Base-by-base conservation (phyloP, 2,113 vertebrate species). In the Indicator maculatus region DNA sequence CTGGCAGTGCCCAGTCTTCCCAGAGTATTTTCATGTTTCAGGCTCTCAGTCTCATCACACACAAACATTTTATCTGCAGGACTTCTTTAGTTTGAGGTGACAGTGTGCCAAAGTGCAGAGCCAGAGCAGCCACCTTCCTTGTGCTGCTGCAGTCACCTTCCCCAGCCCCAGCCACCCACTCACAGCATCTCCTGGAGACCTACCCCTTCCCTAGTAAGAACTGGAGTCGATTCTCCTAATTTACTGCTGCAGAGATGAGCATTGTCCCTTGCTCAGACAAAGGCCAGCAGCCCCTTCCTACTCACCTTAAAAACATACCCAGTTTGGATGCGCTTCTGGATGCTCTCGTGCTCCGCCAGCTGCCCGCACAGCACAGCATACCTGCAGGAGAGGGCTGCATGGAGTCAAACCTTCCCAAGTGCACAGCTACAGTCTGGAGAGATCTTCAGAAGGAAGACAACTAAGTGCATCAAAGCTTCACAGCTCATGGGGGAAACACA, bases 291-390 rank as follows among this genome's bases (percentile, higher is more conserved):
- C 1, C 41, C 53, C 53, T 9, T 27, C 8, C 24, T 78, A 85
- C 97, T 97, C 95, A 98, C 98, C 98, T 98, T 98, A 59, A 98
- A 98, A 31, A 95, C 53, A 47, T 96, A 97, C 1, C 97, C 98
- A 8, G 93, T 95, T 70, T 98, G 98, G 88, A 98, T 98, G 36
- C 98, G 98, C 83, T 93, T 98, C 90, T 98, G 96, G 84, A 98
- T 98, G 50, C 96, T 96, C 95, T 98, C 98, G 3, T 97, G 95
- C 36, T 98, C 97, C 0, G 98, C 88, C 16, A 97, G 45, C 93
- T 97, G 97, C 77, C 98, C 98, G 33, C 97, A 98, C 7, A 98
- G 97, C 80, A 98, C 65, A 26, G 98, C 98, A 7, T 97, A 98
- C 98, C 98, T 98, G 39, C 18, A 45, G 59, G 72, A 69, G 33